Base-by-base conservation (phyloP, 2,113 vertebrate species). In the Dasyurus viverrinus region DNA sequence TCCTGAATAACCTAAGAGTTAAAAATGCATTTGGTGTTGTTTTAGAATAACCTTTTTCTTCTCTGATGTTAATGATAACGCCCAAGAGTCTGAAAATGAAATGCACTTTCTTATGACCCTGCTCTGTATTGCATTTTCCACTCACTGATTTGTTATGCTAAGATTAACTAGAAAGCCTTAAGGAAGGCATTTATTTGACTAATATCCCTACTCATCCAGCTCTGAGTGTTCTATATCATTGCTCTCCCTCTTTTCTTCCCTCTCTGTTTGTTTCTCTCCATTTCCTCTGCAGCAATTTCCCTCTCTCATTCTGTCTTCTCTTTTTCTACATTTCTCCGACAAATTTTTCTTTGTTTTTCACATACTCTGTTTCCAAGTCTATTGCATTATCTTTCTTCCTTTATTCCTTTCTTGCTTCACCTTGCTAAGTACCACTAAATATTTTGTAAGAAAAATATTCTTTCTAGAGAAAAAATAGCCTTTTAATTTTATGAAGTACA, bases 41-140 rank as follows among this genome's bases (percentile, higher is more conserved):
- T 95, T 92, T 46, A 93, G 54, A 95, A 91, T 89, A 53, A 42
- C 90, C 55, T 93, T 94, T 95, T 97, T 92, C 94, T 96, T 94
- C 26, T 89, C 0, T 93, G 55, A 11, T 93, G 93, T 94, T 92
- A 90, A 60, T 93, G 92, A 95, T 46, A 97, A 54, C 2, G 53
- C 53, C 42, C 23, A 46, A 76, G 91, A 95, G 90, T 91, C 96
- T 92, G 55, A 96, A 84, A 90, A 46, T 91, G 53, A 68, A 91
- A 92, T 89, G 30, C 46, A 91, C 84, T 96, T 96, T 57, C 89
- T 95, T 94, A 84, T 46, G 55, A 89, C 46, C 92, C 30, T 53
- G 53, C n/a, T 96, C 93, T 91, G 54, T 68, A 36, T 53, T 2
- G 76, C 68, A 9, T 36, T 14, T 12, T n/a, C 3, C 90, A 24